Evolutionary conservation across 2,888 invertebrate species (phyloP), one percentile per base, ranked within the genome.

Genomic region (Chymomyza caudatula): DNA sequence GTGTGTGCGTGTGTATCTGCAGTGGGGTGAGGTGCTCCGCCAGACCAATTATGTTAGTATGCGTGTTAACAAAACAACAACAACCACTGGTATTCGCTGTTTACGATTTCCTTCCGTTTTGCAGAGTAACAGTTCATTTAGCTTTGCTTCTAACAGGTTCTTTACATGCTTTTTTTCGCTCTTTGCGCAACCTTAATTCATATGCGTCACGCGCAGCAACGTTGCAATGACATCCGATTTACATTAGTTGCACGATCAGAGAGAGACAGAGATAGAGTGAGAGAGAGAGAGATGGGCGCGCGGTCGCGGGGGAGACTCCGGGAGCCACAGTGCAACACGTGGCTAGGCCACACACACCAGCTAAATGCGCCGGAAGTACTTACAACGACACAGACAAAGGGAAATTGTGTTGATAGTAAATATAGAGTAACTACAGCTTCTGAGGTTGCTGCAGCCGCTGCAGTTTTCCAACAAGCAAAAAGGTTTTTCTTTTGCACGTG

Each of bases 81-180:
- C 69, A 62, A 55, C 61, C 42, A 52, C 64, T 60, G 61, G 62
- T 58, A 65, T 63, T 65, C 53, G 59, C 82, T 80, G 86, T 84
- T 84, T 84, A 87, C 82, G 88, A 88, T 88, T 87, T 88, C 88
- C 87, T 87, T 87, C 87, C 87, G 87, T 88, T 88, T 84, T 78
- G 69, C 76, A 65, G 69, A 65, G 73, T 79, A 86, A 83, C 85
- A 79, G 86, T 81, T 87, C 81, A 84, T 87, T 84, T 83, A 83
- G 84, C 49, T 53, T 51, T 44, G n/a, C 55, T 71, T 78, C 74
- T 74, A 84, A 84, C 83, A 84, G 83, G 87, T 84, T 84, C 87
- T 78, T 60, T 42, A 55, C 52, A 13, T n/a, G 5, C 19, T 6
- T 44, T 63, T 29, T 49, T 61, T 23, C 17, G 17, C 15, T 57